phyloP scores from a whole-genome alignment of 1,140 invertebrate genomes.

The Cotesia typhae region DNA sequence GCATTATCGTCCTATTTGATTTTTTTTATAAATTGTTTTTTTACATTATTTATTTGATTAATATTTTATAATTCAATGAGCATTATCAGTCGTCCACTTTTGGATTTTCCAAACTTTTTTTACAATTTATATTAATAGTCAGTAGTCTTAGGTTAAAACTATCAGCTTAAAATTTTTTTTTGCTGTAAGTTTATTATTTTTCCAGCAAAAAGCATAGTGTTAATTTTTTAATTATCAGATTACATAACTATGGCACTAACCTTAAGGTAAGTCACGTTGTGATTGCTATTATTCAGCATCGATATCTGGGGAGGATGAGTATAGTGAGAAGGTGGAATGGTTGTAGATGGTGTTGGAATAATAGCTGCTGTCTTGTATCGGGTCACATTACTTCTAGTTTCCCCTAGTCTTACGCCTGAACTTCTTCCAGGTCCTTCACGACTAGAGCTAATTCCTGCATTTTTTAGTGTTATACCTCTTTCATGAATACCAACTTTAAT shows the following conservation, averaged over 20 bases:
- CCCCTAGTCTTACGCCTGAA: constrained; percentile 56
- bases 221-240: too few relatives aligned
- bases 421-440: constrained; percentile 45
- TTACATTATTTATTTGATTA: too few relatives aligned
- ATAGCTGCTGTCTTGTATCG: constrained; percentile 50
- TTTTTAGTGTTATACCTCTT: constrained; percentile 43
- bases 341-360: constrained; percentile 50
- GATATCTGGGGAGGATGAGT: constrained; percentile 38
- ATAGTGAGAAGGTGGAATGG: constrained; percentile 46
- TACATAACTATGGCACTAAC: constrained; percentile 31
- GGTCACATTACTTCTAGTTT: constrained; percentile 56
- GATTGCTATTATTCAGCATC: constrained; percentile 32
- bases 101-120: too few relatives aligned
- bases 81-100: too few relatives aligned
- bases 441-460: constrained; percentile 33
- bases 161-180: too few relatives aligned
- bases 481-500: constrained; percentile 59
- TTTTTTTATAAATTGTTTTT: too few relatives aligned
- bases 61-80: too few relatives aligned
- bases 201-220: too few relatives aligned
- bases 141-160: too few relatives aligned
- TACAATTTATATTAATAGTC: too few relatives aligned
- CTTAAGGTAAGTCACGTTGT: constrained; percentile 47
- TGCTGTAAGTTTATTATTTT: too few relatives aligned
- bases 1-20: too few relatives aligned